Evolutionary conservation across 2,888 invertebrate species (phyloP).

Genomic region (Silvanus unidentatus): DNA sequence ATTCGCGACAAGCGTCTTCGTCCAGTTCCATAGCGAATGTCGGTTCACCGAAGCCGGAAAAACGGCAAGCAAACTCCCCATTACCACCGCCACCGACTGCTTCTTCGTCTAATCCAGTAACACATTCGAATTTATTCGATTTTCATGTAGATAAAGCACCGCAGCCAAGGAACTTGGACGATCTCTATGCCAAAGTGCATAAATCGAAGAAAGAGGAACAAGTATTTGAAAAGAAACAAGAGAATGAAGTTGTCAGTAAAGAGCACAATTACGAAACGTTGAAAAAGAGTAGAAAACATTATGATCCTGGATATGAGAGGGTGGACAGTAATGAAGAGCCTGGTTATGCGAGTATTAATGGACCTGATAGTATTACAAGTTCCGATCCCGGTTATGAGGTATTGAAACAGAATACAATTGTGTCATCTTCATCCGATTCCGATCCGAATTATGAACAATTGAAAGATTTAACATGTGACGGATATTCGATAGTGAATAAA

Average conservation of each 20-base stretch:
- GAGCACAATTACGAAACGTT: slow-evolving; percentile 61
- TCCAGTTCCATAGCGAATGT: slow-evolving; percentile 57
- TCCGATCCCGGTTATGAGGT: slow-evolving; percentile 70
- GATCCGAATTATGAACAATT: slow-evolving; percentile 80
- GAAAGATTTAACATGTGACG: slow-evolving; percentile 48
- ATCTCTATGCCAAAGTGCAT: slow-evolving; percentile 84
- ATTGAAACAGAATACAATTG: slow-evolving; percentile 44
- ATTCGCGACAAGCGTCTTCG: slow-evolving; percentile 63
- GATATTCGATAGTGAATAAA: slow-evolving; percentile 50
- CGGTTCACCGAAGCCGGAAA: slow-evolving; percentile 86
- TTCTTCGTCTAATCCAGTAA: slow-evolving; percentile 41
- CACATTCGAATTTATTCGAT: slow-evolving; percentile 37
- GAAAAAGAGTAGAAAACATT: slow-evolving; percentile 39
- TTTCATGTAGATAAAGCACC: slow-evolving; percentile 40
- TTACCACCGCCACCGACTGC: slow-evolving; percentile 68
- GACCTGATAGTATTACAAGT: slow-evolving; percentile 55
- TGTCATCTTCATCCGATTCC: slow-evolving; percentile 44
- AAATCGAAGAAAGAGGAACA: slow-evolving; percentile 50
- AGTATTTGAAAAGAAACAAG: slow-evolving; percentile 14
- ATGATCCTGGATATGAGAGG: slow-evolving; percentile 40
- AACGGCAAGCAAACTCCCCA: slow-evolving; percentile 84
- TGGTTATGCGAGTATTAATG: slow-evolving; percentile 47
- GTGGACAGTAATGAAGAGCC: slow-evolving; percentile 32
- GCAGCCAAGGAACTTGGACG: slow-evolving; percentile 63
- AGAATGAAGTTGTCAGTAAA: slow-evolving; percentile 22